Base-by-base conservation (phyloP, 2,113 vertebrate genomes). In the Cygnus atratus region DNA sequence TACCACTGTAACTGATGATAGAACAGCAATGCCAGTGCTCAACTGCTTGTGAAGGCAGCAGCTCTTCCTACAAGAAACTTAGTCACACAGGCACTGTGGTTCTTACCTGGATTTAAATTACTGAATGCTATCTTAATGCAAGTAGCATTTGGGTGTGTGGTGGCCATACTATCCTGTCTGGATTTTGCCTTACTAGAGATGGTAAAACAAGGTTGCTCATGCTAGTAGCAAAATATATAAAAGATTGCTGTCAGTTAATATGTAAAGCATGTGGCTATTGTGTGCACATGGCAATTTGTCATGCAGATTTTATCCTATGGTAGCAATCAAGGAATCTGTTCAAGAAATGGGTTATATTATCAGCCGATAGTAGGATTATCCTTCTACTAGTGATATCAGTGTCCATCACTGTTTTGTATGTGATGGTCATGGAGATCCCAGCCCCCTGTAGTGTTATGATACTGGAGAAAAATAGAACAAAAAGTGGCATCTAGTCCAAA, bases 11-110 rank as follows among this genome's bases (percentile, higher is more conserved):
- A 7, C 81, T 66, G 54, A 10, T 17, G 28, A 31, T 82, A 66
- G 28, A 44, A 11, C 58, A 37, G 19, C 2, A 6, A 11, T 77
- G 72, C 25, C 5, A 2, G 63, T 24, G 19, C 48, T 68, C 46
- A 88, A 1, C 24, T 68, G 3, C n/a, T 76, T 0, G 0, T 2
- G 4, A 33, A 65, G 11, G 13, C 33, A 52, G 35, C 14, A 26
- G 10, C 68, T 58, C 7, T 35, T 31, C 39, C 21, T 13, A 14
- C 28, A 14, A 5, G 44, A 77, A 75, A 22, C 25, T 18, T 9
- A 35, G 50, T 76, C 19, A 71, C 1, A 1, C 37, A 58, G 25
- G 35, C 41, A 33, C 0, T 25, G 54, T 77, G 10, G 21, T 50
- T 65, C 41, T 86, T 6, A 4, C 13, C 8, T 8, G 25, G 22